Percentiles rank a stretch among this genome's conserved stretches.
Evolutionary conservation across 2,797 vertebrate species (phyloP).

Genomic region (Gambusia yucatana): DNA sequence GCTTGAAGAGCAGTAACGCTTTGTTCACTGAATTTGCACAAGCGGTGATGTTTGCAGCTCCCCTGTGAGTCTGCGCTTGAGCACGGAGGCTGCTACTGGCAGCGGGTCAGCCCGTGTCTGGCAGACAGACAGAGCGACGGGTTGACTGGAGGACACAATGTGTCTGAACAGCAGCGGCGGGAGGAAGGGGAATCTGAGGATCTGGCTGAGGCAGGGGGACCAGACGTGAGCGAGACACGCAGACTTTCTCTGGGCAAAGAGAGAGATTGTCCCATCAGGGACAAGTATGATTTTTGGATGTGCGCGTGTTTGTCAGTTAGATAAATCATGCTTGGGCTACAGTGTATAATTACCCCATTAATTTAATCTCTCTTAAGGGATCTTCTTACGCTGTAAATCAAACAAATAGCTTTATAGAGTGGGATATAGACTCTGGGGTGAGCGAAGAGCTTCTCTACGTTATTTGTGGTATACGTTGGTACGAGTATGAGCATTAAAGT

Average conservation of each 20-base stretch:
- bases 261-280: constrained; percentile 42
- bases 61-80: constrained; percentile 59
- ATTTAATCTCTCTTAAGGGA: constrained; percentile 74
- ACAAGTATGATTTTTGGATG: constrained; percentile 16
- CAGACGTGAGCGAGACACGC: constrained; percentile 35
- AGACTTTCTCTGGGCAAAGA: constrained; percentile 66
- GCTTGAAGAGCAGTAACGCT: constrained; percentile 25
- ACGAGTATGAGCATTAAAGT: neutral
- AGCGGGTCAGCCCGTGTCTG: constrained; percentile 53
- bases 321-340: constrained; percentile 72
- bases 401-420: constrained; percentile 46
- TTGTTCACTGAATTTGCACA: constrained; percentile 38
- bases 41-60: constrained; percentile 53
- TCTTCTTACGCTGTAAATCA: constrained; percentile 69
- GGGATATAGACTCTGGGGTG: constrained; percentile 22
- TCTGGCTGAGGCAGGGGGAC: constrained; percentile 40
- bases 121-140: constrained; percentile 44
- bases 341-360: constrained; percentile 78
- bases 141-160: constrained; percentile 39
- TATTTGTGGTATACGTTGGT: constrained; percentile 22
- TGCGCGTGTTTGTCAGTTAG: constrained; percentile 35
- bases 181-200: constrained; percentile 31
- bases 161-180: constrained; percentile 44
- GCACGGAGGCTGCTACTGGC: constrained; percentile 45
- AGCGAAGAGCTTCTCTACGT: neutral